Conservation (phyloP, 2,888 invertebrate genomes). For the Hypolimnas misippus region DNA sequence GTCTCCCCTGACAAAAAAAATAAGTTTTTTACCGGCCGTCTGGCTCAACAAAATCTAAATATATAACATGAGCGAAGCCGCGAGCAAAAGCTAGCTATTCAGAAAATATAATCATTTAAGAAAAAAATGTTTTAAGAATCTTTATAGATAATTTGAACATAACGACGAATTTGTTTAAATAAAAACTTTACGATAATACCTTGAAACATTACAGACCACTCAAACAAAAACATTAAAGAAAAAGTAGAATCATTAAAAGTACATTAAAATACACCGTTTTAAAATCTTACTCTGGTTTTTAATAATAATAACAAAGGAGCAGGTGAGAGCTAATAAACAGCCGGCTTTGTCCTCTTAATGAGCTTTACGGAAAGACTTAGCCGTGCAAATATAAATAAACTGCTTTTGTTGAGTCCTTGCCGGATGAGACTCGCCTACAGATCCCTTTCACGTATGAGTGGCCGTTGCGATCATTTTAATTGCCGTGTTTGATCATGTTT, state of each 20-base stretch:
- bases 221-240: conserved; percentile 16
- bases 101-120: neutral
- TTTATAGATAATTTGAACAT: neutral
- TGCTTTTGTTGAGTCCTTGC: conserved; percentile 44
- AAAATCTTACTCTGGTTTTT: conserved; percentile 44
- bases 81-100: too few species aligned
- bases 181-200: conserved; percentile 13
- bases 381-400: conserved; percentile 53
- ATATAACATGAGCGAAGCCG: too few species aligned
- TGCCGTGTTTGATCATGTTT: neutral
- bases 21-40: too few species aligned
- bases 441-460: conserved; percentile 25
- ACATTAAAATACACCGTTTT: conserved; percentile 38
- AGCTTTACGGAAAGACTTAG: conserved; percentile 50
- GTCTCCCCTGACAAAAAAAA: too few species aligned
- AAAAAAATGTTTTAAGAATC: neutral
- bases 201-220: conserved; percentile 17
- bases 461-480: conserved; percentile 28
- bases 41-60: too few species aligned
- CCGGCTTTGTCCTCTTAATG: conserved; percentile 50
- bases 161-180: neutral
- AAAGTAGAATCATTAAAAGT: conserved; percentile 30
- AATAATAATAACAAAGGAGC: conserved; percentile 48
- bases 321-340: conserved; percentile 49
- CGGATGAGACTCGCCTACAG: conserved; percentile 21